phyloP scores from a whole-genome alignment of 2,797 vertebrate species.

The Gouania willdenowi region DNA sequence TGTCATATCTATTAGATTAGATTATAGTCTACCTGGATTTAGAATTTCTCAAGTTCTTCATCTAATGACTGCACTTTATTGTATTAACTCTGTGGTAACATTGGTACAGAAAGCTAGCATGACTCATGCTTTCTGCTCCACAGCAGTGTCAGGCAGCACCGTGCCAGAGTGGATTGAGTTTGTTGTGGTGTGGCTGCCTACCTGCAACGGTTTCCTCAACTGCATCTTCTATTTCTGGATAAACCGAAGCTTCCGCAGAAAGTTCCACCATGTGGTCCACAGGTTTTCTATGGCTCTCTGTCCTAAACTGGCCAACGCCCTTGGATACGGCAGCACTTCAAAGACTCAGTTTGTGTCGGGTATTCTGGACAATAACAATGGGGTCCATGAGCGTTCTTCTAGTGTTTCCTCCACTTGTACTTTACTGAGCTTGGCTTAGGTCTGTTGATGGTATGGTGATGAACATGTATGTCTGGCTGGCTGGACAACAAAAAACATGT shows the following conservation, averaged over 20 bases:
- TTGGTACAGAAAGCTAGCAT: no score
- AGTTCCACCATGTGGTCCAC: conserved; percentile 70
- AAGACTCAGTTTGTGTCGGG: conserved; percentile 38
- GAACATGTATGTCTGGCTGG: neutral
- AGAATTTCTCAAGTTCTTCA: no score
- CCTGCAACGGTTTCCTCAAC: conserved; percentile 86
- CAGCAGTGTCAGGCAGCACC: conserved; percentile 72
- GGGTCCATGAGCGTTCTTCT: conserved; percentile 70
- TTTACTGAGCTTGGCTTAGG: conserved; percentile 52
- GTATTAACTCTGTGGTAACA: neutral
- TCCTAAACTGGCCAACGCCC: conserved; percentile 39
- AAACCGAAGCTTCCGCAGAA: conserved; percentile 81
- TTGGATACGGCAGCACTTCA: conserved; percentile 18
- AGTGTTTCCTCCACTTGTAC: conserved; percentile 82
- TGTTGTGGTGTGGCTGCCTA: conserved; percentile 84
- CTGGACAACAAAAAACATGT: neutral
- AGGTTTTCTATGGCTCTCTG: conserved; percentile 58
- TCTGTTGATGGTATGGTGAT: conserved; percentile 6
- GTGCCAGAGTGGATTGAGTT: conserved; percentile 85
- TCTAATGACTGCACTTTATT: no score
- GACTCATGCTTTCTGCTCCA: conserved; percentile 20
- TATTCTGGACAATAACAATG: conserved; percentile 57
- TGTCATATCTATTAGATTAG: no score
- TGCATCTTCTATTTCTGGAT: conserved; percentile 90
- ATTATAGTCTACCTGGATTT: no score